Conservation (phyloP, 2,888 invertebrate species). For the Cataglyphis livida region DNA sequence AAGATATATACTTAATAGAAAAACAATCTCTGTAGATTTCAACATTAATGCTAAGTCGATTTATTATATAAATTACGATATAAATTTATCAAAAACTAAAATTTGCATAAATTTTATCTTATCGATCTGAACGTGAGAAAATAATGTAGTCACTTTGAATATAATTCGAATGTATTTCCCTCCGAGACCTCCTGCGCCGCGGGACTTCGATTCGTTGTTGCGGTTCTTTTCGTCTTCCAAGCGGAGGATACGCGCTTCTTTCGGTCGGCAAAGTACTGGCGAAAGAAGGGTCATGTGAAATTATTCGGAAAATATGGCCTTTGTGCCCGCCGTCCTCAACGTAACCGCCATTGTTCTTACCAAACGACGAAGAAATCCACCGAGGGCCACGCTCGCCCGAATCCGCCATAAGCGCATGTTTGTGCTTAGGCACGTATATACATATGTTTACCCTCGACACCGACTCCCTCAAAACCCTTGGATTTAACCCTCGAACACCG, state of each 20-base stretch:
- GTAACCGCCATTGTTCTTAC: slow-evolving; percentile 73
- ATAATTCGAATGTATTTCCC: slow-evolving; percentile 29
- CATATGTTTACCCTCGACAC: slow-evolving; percentile 73
- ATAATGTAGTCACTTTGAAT: neutral
- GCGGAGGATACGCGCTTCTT: slow-evolving; percentile 43
- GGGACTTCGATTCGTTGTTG: slow-evolving; percentile 27
- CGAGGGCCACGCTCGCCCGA: slow-evolving; percentile 13
- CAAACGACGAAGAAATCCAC: slow-evolving; percentile 67
- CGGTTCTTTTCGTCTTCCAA: slow-evolving; percentile 35
- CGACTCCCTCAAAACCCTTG: slow-evolving; percentile 72
- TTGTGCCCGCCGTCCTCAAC: slow-evolving; percentile 61
- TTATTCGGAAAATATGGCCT: slow-evolving; percentile 81
- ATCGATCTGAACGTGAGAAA: neutral
- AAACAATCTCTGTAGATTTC: neutral
- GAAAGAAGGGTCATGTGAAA: slow-evolving; percentile 73
- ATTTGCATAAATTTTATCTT: slow-evolving; percentile 3
- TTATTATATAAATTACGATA: neutral
- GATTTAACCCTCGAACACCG: slow-evolving; percentile 77
- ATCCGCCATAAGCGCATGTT: slow-evolving; percentile 55
- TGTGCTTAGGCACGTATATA: slow-evolving; percentile 65
- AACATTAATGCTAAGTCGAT: neutral
- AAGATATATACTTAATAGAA: neutral
- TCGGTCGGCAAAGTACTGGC: slow-evolving; percentile 46
- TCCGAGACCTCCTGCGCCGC: slow-evolving; percentile 8
- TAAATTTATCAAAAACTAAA: neutral